Evolutionary conservation across 2,888 invertebrate genomes (phyloP).

Genomic region (Chloroclysta siterata): DNA sequence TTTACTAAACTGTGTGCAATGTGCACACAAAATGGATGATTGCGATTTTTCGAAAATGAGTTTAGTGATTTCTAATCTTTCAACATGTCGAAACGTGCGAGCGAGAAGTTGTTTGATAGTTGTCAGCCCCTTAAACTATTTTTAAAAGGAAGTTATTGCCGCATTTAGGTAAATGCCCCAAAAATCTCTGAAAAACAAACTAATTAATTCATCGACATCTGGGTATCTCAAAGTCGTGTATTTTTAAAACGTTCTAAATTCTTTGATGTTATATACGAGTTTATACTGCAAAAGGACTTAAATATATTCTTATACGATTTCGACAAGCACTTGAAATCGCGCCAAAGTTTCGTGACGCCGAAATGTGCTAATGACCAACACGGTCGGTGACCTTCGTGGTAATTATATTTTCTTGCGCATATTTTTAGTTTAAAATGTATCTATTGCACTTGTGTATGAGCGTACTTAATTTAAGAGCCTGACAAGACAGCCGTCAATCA

Average conservation of each 20-base stretch:
- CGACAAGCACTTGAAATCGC: conserved; percentile 56
- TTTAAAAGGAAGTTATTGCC: background rate
- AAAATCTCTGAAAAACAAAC: conserved; percentile 31
- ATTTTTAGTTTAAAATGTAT: conserved; percentile 3
- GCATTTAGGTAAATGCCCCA: conserved; percentile 1
- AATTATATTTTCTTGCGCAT: conserved; percentile 15
- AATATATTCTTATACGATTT: conserved; percentile 43
- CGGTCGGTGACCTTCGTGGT: conserved; percentile 38
- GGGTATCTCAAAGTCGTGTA: conserved; percentile 32
- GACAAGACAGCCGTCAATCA: too few relatives aligned
- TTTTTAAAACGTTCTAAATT: conserved; percentile 44
- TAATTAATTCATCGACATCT: conserved; percentile 23
- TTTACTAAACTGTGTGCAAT: too few relatives aligned
- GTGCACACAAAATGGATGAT: too few relatives aligned
- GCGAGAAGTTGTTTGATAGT: too few relatives aligned
- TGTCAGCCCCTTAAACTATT: too few relatives aligned
- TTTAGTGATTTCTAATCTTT: too few relatives aligned
- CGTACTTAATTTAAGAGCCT: too few relatives aligned
- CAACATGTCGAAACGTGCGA: too few relatives aligned
- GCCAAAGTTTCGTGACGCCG: conserved; percentile 54
- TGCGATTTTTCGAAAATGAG: too few relatives aligned
- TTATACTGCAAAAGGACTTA: conserved; percentile 56
- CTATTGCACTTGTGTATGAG: background rate
- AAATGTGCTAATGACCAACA: conserved; percentile 31
- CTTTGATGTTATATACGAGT: conserved; percentile 28